Conservation (phyloP, 2,113 vertebrate species). For the Pelmatolapia mariae region DNA sequence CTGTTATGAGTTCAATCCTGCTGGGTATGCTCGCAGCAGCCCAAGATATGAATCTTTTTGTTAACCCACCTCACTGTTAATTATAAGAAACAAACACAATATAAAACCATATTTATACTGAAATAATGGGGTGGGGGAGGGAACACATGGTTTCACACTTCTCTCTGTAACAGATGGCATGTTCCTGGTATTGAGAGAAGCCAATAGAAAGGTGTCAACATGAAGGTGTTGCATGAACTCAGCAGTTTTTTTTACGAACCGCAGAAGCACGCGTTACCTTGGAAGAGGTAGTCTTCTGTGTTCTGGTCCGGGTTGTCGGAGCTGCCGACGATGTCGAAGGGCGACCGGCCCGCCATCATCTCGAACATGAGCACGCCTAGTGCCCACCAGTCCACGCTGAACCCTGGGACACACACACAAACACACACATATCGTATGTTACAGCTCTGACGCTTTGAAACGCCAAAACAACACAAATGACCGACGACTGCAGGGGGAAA, state of each 20-base stretch:
- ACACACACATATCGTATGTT: not conserved
- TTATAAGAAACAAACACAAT: not conserved
- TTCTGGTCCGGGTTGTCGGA: conserved; percentile 99
- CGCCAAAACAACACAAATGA: not conserved
- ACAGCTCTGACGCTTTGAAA: not conserved
- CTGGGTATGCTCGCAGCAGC: not conserved
- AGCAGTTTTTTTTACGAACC: not conserved
- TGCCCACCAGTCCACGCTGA: conserved; percentile 99
- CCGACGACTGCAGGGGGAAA: too few relatives aligned
- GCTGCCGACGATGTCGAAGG: conserved; percentile 96
- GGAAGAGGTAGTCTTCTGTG: conserved; percentile 99
- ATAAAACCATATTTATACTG: not conserved
- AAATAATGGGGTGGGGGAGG: not conserved
- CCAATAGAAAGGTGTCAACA: conserved; percentile 19
- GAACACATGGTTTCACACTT: conserved; percentile 27
- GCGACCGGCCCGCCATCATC: conserved; percentile 98
- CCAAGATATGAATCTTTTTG: not conserved
- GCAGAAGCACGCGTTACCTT: conserved; percentile 73
- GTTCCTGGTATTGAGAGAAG: not conserved
- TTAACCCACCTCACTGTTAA: not conserved
- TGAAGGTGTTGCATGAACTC: conserved; percentile 8
- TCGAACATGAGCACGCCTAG: conserved; percentile 98
- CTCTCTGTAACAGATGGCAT: conserved; percentile 41
- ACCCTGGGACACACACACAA: conserved; percentile 69
- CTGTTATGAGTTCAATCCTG: not conserved